Evolutionary conservation across 2,888 invertebrate genomes (phyloP).

Genomic region (Eupelmus urozonus): DNA sequence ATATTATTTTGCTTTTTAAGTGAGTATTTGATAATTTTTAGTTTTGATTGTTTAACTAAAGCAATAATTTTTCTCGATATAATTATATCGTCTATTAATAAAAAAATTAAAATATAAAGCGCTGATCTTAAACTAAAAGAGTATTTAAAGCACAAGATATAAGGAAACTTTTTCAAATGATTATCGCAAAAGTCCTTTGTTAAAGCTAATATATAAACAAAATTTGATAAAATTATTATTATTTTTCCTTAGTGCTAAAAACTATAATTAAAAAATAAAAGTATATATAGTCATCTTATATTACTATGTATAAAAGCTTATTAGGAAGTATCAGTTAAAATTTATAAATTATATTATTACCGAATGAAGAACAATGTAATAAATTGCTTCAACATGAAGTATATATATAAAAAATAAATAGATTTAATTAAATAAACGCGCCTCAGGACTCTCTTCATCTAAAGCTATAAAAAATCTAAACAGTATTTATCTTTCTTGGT

Average conservation of each 20-base stretch:
- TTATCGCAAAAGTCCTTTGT: neutral
- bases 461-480: constrained; percentile 35
- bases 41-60: too few relatives aligned
- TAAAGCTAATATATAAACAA: too few relatives aligned
- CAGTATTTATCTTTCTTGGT: neutral
- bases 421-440: constrained; percentile 32
- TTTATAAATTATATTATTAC: constrained; percentile 10
- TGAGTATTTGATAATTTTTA: too few relatives aligned
- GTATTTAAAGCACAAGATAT: too few relatives aligned
- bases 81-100: too few relatives aligned
- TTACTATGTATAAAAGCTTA: neutral
- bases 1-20: too few relatives aligned
- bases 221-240: neutral
- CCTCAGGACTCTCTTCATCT: constrained; percentile 3
- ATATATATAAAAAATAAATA: constrained; percentile 39
- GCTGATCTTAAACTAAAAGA: too few relatives aligned
- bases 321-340: neutral
- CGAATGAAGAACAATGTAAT: constrained; percentile 15
- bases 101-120: too few relatives aligned
- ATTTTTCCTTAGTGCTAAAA: too few relatives aligned
- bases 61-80: too few relatives aligned
- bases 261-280: too few relatives aligned
- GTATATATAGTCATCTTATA: too few relatives aligned
- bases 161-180: neutral
- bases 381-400: constrained; percentile 49